Percentiles rank a stretch among this genome's conserved stretches.
Evolutionary conservation across 2,888 invertebrate species (phyloP).

Genomic region (Tipula helvola): DNA sequence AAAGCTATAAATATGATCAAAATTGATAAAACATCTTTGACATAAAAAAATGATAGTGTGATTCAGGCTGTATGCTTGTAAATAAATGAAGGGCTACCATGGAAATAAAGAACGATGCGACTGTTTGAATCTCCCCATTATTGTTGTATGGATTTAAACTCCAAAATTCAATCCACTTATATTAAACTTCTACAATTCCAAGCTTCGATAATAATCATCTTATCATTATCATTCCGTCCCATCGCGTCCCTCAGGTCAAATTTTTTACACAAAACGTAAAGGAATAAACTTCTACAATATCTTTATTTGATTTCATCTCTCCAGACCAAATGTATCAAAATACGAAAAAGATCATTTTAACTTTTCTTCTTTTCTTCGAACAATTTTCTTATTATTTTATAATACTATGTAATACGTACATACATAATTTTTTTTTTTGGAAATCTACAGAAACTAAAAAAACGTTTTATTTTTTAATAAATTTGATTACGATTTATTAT

Average conservation of each 20-base stretch:
- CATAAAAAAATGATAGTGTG: too few relatives aligned
- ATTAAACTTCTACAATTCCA: not conserved
- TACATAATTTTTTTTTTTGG: not conserved
- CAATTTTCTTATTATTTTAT: not conserved
- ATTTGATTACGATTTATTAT: conserved; percentile 4
- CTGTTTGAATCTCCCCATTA: not conserved
- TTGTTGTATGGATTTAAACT: not conserved
- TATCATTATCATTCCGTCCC: not conserved
- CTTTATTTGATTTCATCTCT: not conserved
- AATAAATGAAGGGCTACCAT: too few relatives aligned
- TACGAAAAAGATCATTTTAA: not conserved
- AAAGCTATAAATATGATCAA: too few relatives aligned
- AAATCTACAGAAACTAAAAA: not conserved
- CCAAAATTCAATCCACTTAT: not conserved
- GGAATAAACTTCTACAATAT: not conserved
- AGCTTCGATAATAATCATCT: not conserved
- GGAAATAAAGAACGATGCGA: not conserved
- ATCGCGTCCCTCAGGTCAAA: not conserved
- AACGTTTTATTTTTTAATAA: not conserved
- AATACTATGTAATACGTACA: not conserved
- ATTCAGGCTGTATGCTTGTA: too few relatives aligned
- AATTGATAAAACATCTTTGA: too few relatives aligned
- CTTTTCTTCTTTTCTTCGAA: not conserved
- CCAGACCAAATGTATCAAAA: not conserved
- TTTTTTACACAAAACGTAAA: not conserved